phyloP scores from a whole-genome alignment of 1,140 invertebrate genomes.

The Drosophila nannoptera region DNA sequence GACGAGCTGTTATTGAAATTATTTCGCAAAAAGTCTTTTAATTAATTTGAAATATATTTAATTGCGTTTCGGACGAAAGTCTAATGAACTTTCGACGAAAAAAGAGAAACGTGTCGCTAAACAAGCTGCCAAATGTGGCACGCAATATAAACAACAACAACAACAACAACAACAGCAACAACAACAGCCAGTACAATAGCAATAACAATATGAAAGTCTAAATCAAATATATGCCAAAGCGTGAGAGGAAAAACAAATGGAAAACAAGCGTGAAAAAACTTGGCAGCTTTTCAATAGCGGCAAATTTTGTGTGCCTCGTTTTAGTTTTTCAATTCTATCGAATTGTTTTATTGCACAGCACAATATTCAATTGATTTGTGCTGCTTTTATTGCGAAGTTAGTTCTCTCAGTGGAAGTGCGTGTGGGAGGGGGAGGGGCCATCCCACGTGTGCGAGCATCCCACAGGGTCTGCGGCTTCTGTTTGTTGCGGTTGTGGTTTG shows the following conservation, averaged over 20 bases:
- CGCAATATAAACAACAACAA: constrained; percentile 59
- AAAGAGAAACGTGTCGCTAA: constrained; percentile 48
- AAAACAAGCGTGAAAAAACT: constrained; percentile 21
- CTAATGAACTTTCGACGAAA: constrained; percentile 55
- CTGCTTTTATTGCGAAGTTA: constrained; percentile 22
- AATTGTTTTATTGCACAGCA: constrained; percentile 35
- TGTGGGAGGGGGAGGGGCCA: background rate
- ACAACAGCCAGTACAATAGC: constrained; percentile 17
- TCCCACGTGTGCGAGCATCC: background rate
- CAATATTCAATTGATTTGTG: constrained; percentile 20
- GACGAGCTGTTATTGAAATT: constrained; percentile 1
- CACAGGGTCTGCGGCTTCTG: constrained; percentile 22
- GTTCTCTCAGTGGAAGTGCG: background rate
- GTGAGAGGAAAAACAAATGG: constrained; percentile 2
- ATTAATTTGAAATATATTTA: constrained; percentile 38
- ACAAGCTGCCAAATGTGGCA: constrained; percentile 65
- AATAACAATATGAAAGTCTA: background rate
- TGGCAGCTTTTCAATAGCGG: constrained; percentile 46
- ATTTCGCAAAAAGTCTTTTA: constrained; percentile 13
- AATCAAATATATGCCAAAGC: constrained; percentile 31
- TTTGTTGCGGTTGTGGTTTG: constrained; percentile 35
- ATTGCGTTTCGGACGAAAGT: constrained; percentile 27
- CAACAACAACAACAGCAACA: constrained; percentile 31
- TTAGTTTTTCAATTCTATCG: constrained; percentile 37
- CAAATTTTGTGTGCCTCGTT: constrained; percentile 22